Evolutionary conservation across 1,140 invertebrate genomes (phyloP), one percentile per base, ranked within the genome.

Genomic region (Sminthurides bifidus): DNA sequence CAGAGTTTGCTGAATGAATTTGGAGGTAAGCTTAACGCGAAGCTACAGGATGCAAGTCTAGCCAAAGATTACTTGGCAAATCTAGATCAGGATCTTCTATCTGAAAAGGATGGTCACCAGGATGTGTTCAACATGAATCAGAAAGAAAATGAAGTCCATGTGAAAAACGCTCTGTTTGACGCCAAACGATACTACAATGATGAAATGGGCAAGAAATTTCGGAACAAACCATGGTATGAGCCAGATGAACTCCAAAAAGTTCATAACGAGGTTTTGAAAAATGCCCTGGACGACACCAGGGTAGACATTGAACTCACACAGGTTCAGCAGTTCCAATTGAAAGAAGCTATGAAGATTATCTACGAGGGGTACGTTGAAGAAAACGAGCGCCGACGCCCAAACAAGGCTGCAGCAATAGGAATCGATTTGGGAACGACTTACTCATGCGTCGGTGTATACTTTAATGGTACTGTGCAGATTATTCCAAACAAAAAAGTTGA

Each of bases 341-440:
- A 19, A 21, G 41, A 10, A 6, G 41, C 17, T 6, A 10, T 43
- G 10, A 43, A 43, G 6, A 21, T 8, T 21, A 8, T 43, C 10
- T 43, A 10, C 17, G 8, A 14, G 8, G 17, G 24, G 17, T 14
- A 43, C 21, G 6, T 17, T 17, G 21, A 43, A 6, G 24, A 21
- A 21, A 43, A 43, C 24, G 8, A 19, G 10, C 41, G 6, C 10
- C 10, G 21, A 14, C n/a, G n/a, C 6, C 41, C 41, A 10, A 43
- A 6, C 21, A 23, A 21, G 15, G n/a, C 41, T 6, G n/a, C n/a
- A 14, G 53, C 57, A 1, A 92, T 97, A 65, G 92, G 92, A 66
- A 95, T 97, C 66, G 93, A 97, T 77, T 77, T 97, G 69, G 92
- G 92, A 26, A 97, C 93, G 40, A 97, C 93, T 33, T 95, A 95